Conservation (phyloP, 2,888 invertebrate species). For the Drosophila histrio region DNA sequence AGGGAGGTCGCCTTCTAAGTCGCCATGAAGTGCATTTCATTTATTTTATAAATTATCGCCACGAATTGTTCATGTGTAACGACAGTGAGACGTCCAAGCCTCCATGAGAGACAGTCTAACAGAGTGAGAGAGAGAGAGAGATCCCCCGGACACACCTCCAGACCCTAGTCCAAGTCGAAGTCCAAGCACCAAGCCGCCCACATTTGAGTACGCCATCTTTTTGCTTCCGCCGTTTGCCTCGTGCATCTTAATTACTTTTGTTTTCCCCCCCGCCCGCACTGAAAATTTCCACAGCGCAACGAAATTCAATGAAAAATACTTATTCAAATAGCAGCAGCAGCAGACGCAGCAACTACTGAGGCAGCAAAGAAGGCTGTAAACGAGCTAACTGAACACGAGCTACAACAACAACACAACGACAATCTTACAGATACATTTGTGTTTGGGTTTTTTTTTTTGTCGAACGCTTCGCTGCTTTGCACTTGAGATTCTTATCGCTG, state of each 20-base stretch:
- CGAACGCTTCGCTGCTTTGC: constrained; percentile 79
- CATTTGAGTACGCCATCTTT: constrained; percentile 72
- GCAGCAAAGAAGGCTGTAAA: constrained; percentile 68
- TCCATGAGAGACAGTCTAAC: constrained; percentile 8
- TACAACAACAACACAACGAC: constrained; percentile 27
- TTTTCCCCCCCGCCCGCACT: constrained; percentile 5
- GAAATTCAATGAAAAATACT: constrained; percentile 80
- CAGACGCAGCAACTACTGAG: constrained; percentile 63
- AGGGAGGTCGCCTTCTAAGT: constrained; percentile 51
- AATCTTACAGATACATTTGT: constrained; percentile 60
- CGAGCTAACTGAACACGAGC: constrained; percentile 60
- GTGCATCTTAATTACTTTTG: constrained; percentile 77
- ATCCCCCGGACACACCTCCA: background rate
- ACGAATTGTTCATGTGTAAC: constrained; percentile 79
- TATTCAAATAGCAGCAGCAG: constrained; percentile 60
- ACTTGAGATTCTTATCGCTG: constrained; percentile 76
- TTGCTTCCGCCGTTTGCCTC: constrained; percentile 79
- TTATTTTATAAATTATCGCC: constrained; percentile 79
- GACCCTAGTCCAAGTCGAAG: background rate
- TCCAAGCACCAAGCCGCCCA: constrained; percentile 54
- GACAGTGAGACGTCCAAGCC: constrained; percentile 28
- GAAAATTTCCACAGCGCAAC: constrained; percentile 76
- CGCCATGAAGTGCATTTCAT: constrained; percentile 77
- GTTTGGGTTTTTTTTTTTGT: constrained; percentile 58
- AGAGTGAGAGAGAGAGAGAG: no score